Base-by-base conservation (phyloP, 2,797 vertebrate genomes). In the Decapterus maruadsi region DNA sequence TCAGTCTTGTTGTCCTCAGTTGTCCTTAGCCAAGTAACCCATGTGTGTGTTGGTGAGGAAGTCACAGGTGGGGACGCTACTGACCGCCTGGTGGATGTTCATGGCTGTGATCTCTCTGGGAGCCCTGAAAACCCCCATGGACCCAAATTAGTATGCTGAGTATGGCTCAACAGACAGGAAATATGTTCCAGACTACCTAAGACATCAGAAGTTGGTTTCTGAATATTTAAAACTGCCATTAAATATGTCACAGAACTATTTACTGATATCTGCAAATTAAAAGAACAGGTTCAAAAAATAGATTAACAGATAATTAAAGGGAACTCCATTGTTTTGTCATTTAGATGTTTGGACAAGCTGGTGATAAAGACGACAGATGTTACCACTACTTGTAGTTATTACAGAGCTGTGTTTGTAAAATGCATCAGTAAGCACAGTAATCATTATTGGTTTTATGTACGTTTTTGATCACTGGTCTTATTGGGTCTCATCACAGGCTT, bases 1-100 rank as follows among this genome's bases (percentile, higher is more conserved):
- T 76, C 72, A 40, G 4, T 51, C 6, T 7, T 12, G 16, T 34
- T 53, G n/a, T 1, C 43, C 60, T 91, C 87, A 93, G 81, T 90
- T 88, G 38, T 99, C 96, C 86, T 97, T 96, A 26, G 94, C 88
- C 89, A 96, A 73, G 86, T 95, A 94, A 66, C 98, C 98, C 98
- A 99, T 97, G 93, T 98, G 96, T 71, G 95, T 93, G 93, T 99
- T 99, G 78, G 98, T 97, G 83, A 99, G 96, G 91, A 99, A 99
- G 94, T 99, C 98, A 85, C 98, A 97, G 87, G 96, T 96, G 69
- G 98, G 97, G 92, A 98, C 95, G 90, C 95, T 97, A 84, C 96
- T 92, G 88, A 98, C 94, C 19, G 98, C 98, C 93, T 98, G 97
- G 93, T 99, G 97, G 90, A 99, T 93, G 78, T 99, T 97, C 95